Evolutionary conservation across 2,113 vertebrate genomes (phyloP).

Genomic region (Alouatta palliata): DNA sequence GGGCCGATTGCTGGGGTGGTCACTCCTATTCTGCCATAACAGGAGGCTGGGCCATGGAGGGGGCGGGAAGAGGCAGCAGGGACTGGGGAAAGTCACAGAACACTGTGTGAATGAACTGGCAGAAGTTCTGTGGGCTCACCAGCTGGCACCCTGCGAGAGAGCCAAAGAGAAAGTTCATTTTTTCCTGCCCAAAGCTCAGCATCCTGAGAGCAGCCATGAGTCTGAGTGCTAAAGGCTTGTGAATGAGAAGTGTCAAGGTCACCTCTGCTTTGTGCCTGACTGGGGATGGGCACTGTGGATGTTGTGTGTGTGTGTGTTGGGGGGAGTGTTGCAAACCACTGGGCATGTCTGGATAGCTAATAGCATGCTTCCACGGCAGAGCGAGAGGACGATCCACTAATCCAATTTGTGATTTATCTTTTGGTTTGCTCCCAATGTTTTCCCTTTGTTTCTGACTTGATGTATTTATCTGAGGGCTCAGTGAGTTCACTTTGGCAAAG

Average conservation of each 20-base stretch:
- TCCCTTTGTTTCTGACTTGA: constrained; percentile 67
- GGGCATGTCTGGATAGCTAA: constrained; percentile 46
- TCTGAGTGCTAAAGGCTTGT: neutral
- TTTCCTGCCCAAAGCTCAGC: constrained; percentile 53
- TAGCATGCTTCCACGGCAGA: constrained; percentile 2
- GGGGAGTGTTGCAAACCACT: neutral
- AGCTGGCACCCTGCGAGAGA: constrained; percentile 51
- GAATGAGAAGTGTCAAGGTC: constrained; percentile 46
- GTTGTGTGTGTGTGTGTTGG: neutral
- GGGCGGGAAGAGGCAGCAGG: neutral
- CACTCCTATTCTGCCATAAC: neutral
- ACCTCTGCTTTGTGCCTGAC: constrained; percentile 41
- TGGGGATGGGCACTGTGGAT: neutral
- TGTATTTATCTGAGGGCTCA: constrained; percentile 51
- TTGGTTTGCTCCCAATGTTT: constrained; percentile 56
- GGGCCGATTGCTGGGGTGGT: neutral
- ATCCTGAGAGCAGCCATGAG: neutral
- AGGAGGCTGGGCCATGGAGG: neutral
- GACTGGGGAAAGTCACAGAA: constrained; percentile 50
- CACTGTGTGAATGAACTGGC: constrained; percentile 47
- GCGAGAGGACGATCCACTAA: neutral
- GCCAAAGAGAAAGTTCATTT: constrained; percentile 51
- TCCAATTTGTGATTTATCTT: constrained; percentile 66
- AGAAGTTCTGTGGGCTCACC: constrained; percentile 69
- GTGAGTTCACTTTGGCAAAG: constrained; percentile 56